Evolutionary conservation across 2,797 vertebrate genomes (phyloP), one percentile per base, ranked within the genome.

Genomic region (Gallinago nigripennis): DNA sequence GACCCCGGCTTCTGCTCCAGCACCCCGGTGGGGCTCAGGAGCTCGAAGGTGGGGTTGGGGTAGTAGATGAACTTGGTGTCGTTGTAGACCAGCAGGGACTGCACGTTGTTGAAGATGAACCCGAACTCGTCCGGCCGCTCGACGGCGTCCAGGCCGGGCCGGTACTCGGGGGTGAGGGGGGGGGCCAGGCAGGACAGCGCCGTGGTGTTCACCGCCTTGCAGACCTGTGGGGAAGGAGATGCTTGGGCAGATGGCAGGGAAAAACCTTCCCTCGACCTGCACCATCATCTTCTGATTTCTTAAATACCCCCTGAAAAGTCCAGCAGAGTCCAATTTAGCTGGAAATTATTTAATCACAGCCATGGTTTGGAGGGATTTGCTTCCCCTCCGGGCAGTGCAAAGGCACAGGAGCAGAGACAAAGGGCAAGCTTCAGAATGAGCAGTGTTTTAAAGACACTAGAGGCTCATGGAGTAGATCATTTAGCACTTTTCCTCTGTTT

Each of bases 1-100:
- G 99, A 99, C 5, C 99, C 99, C 0, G 99, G 99, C 66, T 99
- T 99, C 95, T 99, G 99, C 96, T 99, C 99, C 98, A 99, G 97
- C 79, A 99, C 94, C 1, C 99, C 99, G 0, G 95, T 98, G 6
- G 98, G 95, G 97, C 99, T 99, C 80, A 99, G 98, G 5, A 99
- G 98, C 37, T 99, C 99, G 15, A 99, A 99, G 18, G 98, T 99
- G 3, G 99, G 99, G 97, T 99, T 99, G 28, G 99, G 99, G 94
- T 99, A 99, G 97, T 99, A 99, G 83, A 99, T 98, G 95, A 99
- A 99, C 97, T 99, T 99, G 95, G 99, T 99, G 98, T 99, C 99
- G 11, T 99, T 99, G 98, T 99, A 99, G 95, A 99, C 98, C 75
- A 99, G 98, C 94, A 99, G 98, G 16, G 99, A 98, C 95, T 99